Base-by-base conservation (phyloP, 2,888 invertebrate genomes). In the Thecophora atra region DNA sequence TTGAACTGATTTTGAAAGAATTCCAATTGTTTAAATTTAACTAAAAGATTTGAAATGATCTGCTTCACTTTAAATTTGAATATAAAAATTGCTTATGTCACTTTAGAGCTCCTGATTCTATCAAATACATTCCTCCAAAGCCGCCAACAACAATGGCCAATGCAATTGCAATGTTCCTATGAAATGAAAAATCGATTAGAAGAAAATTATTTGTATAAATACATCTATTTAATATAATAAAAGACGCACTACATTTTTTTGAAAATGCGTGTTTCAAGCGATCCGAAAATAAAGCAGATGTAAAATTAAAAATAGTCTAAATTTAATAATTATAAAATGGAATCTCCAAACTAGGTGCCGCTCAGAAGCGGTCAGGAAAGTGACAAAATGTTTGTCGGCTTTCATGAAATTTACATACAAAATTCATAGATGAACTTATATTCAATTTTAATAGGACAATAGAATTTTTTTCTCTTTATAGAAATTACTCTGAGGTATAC, bases 91-190 rank as follows among this genome's bases (percentile, higher is more conserved):
- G 71, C 72, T 76, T 30, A 75, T 75, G 56, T 68, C 56, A 51
- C 71, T 76, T 17, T 67, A 21, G 54, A 76, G 56, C n/a, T 58
- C 30, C 60, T 72, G 73, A 71, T 79, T 37, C 81, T 21, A 85
- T 75, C 56, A 79, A 71, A 75, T 81, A 81, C 71, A 81, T 79
- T 52, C 81, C 75, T 6, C 79, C 78, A 68, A 84, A 72, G 67
- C 86, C 86, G 69, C 82, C 71, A 30, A 81, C 51, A 47, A 84
- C 74, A 63, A 84, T 83, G 56, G 82, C 83, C 72, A 84, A 75
- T 54, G 79, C 81, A 67, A 81, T 74, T 72, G 80, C 81, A 72
- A 86, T 80, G 75, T 81, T 75, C 77, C 84, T 83, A 78, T 76
- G 77, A 65, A 70, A 75, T 76, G 63, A 70, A 75, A 21, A 70